Evolutionary conservation across 1,140 invertebrate genomes (phyloP), one percentile per base, ranked within the genome.

Genomic region (Onthophagus taurus): DNA sequence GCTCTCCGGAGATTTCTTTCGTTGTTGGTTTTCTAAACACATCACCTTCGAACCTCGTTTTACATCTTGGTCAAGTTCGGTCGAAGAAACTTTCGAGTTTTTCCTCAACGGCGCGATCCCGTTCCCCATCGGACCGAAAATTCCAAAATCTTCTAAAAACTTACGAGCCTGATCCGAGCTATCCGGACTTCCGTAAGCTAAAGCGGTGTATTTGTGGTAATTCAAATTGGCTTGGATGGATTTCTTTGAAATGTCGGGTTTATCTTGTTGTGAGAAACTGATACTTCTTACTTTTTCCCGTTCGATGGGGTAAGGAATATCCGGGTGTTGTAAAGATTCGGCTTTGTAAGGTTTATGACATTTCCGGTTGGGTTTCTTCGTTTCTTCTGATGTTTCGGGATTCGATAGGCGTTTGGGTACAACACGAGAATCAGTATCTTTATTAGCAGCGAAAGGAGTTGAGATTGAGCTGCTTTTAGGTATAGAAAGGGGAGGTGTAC

Each of bases 81-180:
- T n/a, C 34, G 26, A 23, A 5, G 31, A 33, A 33, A 35, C 9
- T 14, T 20, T 26, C n/a, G 18, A 21, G 6, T 29, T 53, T 19
- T 47, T 51, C 7, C 49, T 39, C 11, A 24, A 45, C 3, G 50
- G 45, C 6, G 49, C 31, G 1, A 59, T 48, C 4, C 58, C 63
- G 57, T 63, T 63, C n/a, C 63, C 63, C 64, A 66, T 66, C 23
- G 58, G 57, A 13, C 48, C 50, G 45, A 61, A 51, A 14, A 61
- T 54, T 11, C 57, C 59, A 18, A 60, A 63, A 17, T 65, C 61
- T 38, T 58, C 51, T 1, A 63, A 41, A 29, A 60, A 62, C 42
- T 61, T 60, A 17, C 57, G 44, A n/a, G 57, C 54, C 8, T 44
- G 31, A 19, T 61, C 59, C 16, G 14, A 20, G 33, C 1, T 41